Conservation (phyloP, 2,888 invertebrate genomes). For the Emesis castigata region DNA sequence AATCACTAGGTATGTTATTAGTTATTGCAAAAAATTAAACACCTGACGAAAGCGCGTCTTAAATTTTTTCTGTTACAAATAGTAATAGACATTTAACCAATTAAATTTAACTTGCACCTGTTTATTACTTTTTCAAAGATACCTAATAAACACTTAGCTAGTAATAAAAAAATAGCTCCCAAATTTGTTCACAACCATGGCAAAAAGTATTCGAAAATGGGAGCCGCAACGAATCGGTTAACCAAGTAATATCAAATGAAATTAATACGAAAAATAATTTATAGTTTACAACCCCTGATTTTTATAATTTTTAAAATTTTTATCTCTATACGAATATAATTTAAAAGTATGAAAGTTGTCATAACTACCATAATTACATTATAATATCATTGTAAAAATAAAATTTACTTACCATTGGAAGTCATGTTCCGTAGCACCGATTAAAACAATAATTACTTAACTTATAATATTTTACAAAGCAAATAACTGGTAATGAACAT, state of each 20-base stretch:
- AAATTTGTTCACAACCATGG: conserved; percentile 5
- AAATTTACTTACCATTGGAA: background rate
- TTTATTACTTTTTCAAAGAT: background rate
- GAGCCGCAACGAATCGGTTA: too few species aligned
- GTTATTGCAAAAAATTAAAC: background rate
- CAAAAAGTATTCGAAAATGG: background rate
- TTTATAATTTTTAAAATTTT: background rate
- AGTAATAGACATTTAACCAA: too few species aligned
- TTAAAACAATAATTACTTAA: too few species aligned
- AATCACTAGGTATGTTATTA: background rate
- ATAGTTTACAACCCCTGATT: background rate
- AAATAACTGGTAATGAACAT: too few species aligned
- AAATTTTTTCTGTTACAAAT: conserved; percentile 1
- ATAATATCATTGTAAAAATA: too few species aligned
- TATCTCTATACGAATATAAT: too few species aligned
- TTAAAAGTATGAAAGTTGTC: too few species aligned
- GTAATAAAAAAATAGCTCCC: background rate
- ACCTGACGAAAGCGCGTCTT: conserved; percentile 11
- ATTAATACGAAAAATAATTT: conserved; percentile 10
- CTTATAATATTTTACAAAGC: too few species aligned
- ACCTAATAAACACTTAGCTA: conserved; percentile 5
- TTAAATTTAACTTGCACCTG: background rate
- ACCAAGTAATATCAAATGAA: conserved; percentile 3
- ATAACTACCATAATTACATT: too few species aligned
- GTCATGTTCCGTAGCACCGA: too few species aligned